Evolutionary conservation across 1,140 invertebrate species (phyloP), one percentile per base, ranked within the genome.

Genomic region (Ptiloglossa arizonensis): DNA sequence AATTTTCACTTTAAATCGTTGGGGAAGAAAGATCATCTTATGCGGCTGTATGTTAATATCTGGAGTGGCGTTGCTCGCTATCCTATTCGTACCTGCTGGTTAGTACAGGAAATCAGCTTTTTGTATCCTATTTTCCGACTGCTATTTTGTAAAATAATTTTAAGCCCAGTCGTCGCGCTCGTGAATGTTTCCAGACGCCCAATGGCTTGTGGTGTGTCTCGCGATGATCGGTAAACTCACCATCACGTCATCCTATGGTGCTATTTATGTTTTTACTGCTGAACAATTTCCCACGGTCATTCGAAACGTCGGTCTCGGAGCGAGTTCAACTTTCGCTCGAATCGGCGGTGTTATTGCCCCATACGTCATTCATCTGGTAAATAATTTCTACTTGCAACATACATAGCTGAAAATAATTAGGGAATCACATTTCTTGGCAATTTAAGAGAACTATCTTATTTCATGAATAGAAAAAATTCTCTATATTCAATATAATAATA

Each of bases 251-350:
- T 96, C 96, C 9, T 97, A 96, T 87, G 96, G 95, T 38, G 95
- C 96, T 1, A 94, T 97, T 41, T 97, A 97, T 86, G 94, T 97
- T 56, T 97, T 96, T 87, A 96, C 97, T 13, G 95, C 95, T 8
- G 97, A 98, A 92, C 95, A 97, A 86, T 97, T 97, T 86, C 97
- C 97, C 1, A 97, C 97, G 1, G 95, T 96, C 9, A 95, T 98
- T 50, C 93, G 97, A 69, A 97, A 96, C 87, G 95, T 96, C 56
- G 96, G 95, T 15, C 89, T 97, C 75, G 97, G 97, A 2, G 95
- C 95, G 5, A 94, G 96, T 54, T 97, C 96, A 0, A 96, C 95
- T 79, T 95, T 94, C 79, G 97, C 96, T 9, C 92, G 97, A 71
- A 90, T 97, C 70, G 96, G 96, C 17, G 96, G 96, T 41, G 96